phyloP scores from a whole-genome alignment of 92 coral and sea anemone species.

The Galaxea fascicularis region DNA sequence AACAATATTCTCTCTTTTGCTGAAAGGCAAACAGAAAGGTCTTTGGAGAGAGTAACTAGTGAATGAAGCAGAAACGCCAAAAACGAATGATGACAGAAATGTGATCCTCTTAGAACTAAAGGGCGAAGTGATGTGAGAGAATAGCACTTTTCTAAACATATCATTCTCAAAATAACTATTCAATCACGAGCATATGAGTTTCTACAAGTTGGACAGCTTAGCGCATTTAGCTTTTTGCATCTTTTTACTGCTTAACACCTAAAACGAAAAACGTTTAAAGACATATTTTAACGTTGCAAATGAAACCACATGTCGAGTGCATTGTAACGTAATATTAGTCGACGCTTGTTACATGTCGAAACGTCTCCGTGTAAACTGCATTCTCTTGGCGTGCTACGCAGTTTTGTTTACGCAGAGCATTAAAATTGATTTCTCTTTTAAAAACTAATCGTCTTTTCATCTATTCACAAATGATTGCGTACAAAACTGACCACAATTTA shows the following conservation, averaged over 20 bases:
- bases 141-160: background rate
- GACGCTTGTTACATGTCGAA: background rate
- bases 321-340: background rate
- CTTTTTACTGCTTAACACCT: background rate
- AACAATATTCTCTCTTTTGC: background rate
- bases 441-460: background rate
- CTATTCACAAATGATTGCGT: background rate
- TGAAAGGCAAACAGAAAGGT: background rate
- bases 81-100: background rate
- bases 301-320: background rate
- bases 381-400: background rate
- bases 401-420: background rate
- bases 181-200: background rate
- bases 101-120: conserved; percentile 2
- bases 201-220: background rate
- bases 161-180: background rate
- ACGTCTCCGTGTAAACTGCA: background rate
- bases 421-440: background rate
- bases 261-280: background rate
- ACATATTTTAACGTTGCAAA: background rate
- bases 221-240: background rate
- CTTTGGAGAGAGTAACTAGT: background rate
- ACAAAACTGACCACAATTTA: background rate
- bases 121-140: background rate
- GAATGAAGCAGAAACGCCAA: background rate